phyloP scores from a whole-genome alignment of 1,140 invertebrate species.

The Gonatopus flavifemur region DNA sequence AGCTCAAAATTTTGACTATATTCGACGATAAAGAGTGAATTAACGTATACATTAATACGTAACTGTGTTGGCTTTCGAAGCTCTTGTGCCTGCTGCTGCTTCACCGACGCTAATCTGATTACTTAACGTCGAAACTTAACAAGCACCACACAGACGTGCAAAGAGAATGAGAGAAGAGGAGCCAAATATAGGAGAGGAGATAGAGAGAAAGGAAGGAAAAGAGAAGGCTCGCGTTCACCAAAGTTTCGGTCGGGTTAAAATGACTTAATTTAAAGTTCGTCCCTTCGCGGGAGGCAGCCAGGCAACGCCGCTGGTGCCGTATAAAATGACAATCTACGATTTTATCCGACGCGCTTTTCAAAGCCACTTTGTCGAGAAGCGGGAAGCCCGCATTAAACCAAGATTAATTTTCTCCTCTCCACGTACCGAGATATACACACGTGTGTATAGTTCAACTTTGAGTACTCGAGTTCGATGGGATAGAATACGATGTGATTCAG shows the following conservation, averaged over 20 bases:
- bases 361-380: slow-evolving; percentile 13
- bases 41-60: no score
- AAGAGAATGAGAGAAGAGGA: slow-evolving; percentile 11
- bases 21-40: no score
- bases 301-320: slow-evolving; percentile 3
- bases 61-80: no score
- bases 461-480: no score
- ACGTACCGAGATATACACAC: no score
- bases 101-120: slow-evolving; percentile 28
- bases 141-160: slow-evolving; percentile 20
- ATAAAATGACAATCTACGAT: slow-evolving; percentile 20
- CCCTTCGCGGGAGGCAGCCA: slow-evolving; percentile 1
- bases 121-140: slow-evolving; percentile 30
- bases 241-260: slow-evolving; percentile 26
- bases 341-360: slow-evolving; percentile 24
- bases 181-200: no score
- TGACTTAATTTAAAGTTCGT: slow-evolving; percentile 32
- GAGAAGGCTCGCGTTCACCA: no score
- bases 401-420: slow-evolving; percentile 19
- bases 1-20: no score
- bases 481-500: no score
- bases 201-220: no score
- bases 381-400: slow-evolving; percentile 9
- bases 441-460: no score
- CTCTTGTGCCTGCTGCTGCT: slow-evolving; percentile 14